A percentile compares a stretch with the other conserved stretches of the same genome.
phyloP scores from a whole-genome alignment of 92 coral and sea anemone species.

The Phenganax marumi region DNA sequence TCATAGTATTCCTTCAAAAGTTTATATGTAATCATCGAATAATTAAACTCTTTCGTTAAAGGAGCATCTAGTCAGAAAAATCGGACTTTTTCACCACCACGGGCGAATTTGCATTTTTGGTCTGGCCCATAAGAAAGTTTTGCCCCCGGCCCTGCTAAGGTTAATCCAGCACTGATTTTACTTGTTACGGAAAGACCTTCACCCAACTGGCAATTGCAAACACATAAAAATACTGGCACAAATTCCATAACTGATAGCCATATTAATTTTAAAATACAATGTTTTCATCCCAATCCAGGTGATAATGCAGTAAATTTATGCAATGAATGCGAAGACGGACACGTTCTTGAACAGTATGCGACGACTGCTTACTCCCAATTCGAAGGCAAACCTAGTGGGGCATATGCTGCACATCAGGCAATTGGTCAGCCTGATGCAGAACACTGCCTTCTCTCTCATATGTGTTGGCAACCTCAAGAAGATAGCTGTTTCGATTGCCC shows the following conservation, averaged over 20 bases:
- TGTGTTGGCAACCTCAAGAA: slow-evolving; percentile 68
- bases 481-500: slow-evolving; percentile 51
- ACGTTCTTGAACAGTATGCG: slow-evolving; percentile 86
- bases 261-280: not conserved
- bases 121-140: too few species aligned
- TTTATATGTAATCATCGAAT: too few species aligned
- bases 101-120: too few species aligned
- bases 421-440: slow-evolving; percentile 86
- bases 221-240: not conserved
- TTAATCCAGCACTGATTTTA: too few species aligned
- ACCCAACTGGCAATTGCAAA: not conserved
- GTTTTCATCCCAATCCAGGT: not conserved
- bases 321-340: slow-evolving; percentile 74
- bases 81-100: too few species aligned
- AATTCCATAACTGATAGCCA: not conserved
- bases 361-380: slow-evolving; percentile 76
- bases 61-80: too few species aligned
- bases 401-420: slow-evolving; percentile 89
- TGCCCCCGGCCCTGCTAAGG: too few species aligned
- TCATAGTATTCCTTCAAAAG: too few species aligned
- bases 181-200: too few species aligned
- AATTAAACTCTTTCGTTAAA: too few species aligned
- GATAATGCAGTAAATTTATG: slow-evolving; percentile 80
- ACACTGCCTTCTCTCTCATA: slow-evolving; percentile 60
- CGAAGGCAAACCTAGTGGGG: slow-evolving; percentile 62